Evolutionary conservation across 2,113 vertebrate species (phyloP).

Genomic region (Phalacrocorax pelagicus): DNA sequence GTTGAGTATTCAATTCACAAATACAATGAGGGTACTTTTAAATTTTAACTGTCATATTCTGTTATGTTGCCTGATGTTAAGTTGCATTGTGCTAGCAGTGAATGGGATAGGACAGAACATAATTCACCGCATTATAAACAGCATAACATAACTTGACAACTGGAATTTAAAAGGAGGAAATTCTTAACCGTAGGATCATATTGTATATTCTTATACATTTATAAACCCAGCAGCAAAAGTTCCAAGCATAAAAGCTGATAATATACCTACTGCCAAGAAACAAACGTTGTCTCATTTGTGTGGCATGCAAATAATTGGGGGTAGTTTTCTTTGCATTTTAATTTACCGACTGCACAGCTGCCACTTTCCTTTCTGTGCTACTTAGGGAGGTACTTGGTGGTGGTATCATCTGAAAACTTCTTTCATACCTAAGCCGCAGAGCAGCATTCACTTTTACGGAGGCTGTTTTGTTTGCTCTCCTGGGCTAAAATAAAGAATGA

Average conservation of each 20-base stretch:
- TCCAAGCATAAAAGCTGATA: neutral
- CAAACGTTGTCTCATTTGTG: neutral
- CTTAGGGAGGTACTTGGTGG: neutral
- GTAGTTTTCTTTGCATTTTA: neutral
- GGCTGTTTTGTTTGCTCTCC: slow-evolving; percentile 47
- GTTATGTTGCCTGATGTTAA: slow-evolving; percentile 67
- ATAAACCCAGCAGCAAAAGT: slow-evolving; percentile 3
- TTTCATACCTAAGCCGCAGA: slow-evolving; percentile 11
- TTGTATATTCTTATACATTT: neutral
- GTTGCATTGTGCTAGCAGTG: slow-evolving; percentile 64
- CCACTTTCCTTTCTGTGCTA: neutral
- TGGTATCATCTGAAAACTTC: neutral
- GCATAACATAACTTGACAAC: slow-evolving; percentile 65
- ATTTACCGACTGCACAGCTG: neutral
- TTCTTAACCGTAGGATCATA: slow-evolving; percentile 16
- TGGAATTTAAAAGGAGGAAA: slow-evolving; percentile 66
- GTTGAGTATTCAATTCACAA: slow-evolving; percentile 67
- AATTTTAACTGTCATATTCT: slow-evolving; percentile 65
- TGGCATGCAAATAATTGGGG: neutral
- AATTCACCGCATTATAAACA: slow-evolving; percentile 63
- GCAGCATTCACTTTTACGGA: neutral
- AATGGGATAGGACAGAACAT: slow-evolving; percentile 62
- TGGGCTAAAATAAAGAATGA: slow-evolving; percentile 48
- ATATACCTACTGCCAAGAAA: slow-evolving; percentile 3
- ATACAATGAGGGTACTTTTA: slow-evolving; percentile 69